These are phyloP conservation scores for Datnioides undecimradiatus DNA, from an alignment of 2,113 vertebrate species.

Conservation along the genomic window DNA sequence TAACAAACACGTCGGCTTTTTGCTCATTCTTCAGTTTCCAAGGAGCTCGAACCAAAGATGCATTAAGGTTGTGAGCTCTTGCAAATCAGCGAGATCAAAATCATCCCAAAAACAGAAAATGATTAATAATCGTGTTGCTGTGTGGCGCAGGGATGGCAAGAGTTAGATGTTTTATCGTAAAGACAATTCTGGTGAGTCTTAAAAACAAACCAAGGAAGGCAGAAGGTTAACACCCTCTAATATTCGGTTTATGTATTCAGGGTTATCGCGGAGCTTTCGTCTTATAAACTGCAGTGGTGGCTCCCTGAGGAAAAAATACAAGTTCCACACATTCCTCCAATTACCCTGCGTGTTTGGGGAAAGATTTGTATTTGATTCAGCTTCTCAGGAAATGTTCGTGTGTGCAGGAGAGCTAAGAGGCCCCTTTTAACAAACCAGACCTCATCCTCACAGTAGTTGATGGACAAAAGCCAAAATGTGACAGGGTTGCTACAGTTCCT, in stretches of 20 bases:
- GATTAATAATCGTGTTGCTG: neutral
- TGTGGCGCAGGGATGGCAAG: neutral
- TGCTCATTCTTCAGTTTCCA: constrained; percentile 38
- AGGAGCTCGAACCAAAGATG: constrained; percentile 27
- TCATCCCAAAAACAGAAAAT: constrained; percentile 5
- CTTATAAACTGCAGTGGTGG: constrained; percentile 20
- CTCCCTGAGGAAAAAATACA: constrained; percentile 46
- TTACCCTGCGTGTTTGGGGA: constrained; percentile 44
- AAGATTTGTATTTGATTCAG: constrained; percentile 48
- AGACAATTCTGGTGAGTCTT: neutral
- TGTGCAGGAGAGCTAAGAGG: constrained; percentile 27
- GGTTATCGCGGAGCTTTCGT: constrained; percentile 16
- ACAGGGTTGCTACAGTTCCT: constrained; percentile 61
- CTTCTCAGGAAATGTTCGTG: constrained; percentile 52
- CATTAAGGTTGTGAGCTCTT: constrained; percentile 2
- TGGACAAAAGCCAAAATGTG: constrained; percentile 66
- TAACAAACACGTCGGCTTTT: constrained; percentile 70
- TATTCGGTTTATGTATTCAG: constrained; percentile 26
- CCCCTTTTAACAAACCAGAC: constrained; percentile 39
- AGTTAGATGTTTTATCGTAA: neutral
- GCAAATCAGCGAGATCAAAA: neutral
- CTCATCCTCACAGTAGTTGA: constrained; percentile 65
- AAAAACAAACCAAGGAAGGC: too few species aligned
- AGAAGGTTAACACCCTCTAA: constrained; percentile 5
- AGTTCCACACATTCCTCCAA: constrained; percentile 58